Base-by-base conservation (phyloP, 2,113 vertebrate species). In the Hiodon alosoides region DNA sequence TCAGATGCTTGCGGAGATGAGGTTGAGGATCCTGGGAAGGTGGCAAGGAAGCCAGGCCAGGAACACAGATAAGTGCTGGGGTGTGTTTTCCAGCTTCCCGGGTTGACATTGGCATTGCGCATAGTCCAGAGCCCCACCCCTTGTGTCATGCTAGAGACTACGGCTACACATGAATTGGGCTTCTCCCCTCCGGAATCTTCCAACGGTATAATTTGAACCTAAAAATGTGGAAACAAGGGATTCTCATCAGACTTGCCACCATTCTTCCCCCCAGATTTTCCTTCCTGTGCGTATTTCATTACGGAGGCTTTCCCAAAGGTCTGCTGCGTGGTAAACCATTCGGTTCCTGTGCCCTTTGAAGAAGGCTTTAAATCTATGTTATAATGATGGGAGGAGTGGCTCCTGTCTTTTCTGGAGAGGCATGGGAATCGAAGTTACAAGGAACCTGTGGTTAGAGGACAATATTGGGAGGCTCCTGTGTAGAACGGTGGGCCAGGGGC, bases 211-310 rank as follows among this genome's bases (percentile, higher is more conserved):
- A 75, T 75, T 75, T 68, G 73, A 68, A 59, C 73, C 54, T 57
- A 75, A 75, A 75, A 75, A 75, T 75, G 73, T 59, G 65, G 48
- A 68, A 75, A 67, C 64, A 75, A 75, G 73, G 73, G 65, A 66
- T 67, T 75, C 64, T 75, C 73, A 75, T 75, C 73, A 75, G 59
- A 68, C 53, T 68, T 55, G 54, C 64, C 46, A 11, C 73, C 55
- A 57, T 67, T 75, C 52, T 64, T 58, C 54, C 54, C 65, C 73
- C 64, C 53, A 75, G 65, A 58, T 68, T 75, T 48, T 75, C 65
- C 73, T 75, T 71, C 70, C 65, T 68, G 73, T n/a, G 46, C 65
- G 9, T 67, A 75, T 75, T 67, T 53, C 13, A 59, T 75, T 75
- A 75, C 73, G 5, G 64, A 75, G 65, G 59, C 58, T 68, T 75